These are phyloP conservation scores for Callorhinus ursinus DNA, from an alignment of 2,113 vertebrate species.

Conservation along the genomic window DNA sequence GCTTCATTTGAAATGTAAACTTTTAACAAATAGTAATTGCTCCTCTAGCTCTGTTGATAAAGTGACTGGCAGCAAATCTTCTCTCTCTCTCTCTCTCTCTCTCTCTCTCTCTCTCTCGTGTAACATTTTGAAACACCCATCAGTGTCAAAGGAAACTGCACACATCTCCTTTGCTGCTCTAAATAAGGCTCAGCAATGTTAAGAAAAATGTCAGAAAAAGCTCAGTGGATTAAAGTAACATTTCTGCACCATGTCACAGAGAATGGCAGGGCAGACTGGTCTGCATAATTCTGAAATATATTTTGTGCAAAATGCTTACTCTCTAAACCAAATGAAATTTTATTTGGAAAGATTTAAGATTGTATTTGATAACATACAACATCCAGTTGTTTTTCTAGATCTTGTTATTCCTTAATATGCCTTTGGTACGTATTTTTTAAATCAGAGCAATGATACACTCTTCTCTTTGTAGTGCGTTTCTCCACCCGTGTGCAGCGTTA, in stretches of 20 bases:
- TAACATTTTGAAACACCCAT: slow-evolving; percentile 84
- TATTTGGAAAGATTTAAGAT: slow-evolving; percentile 83
- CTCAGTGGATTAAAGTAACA: slow-evolving; percentile 85
- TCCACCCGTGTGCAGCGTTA: slow-evolving; percentile 62
- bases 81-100: neutral
- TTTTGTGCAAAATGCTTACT: slow-evolving; percentile 72
- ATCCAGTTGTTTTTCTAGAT: slow-evolving; percentile 81
- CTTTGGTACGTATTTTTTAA: slow-evolving; percentile 76
- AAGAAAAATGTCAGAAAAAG: slow-evolving; percentile 83
- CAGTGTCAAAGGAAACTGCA: slow-evolving; percentile 85
- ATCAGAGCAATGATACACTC: slow-evolving; percentile 77
- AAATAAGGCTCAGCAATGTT: slow-evolving; percentile 84
- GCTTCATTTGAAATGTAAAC: slow-evolving; percentile 84
- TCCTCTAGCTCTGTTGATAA: slow-evolving; percentile 54
- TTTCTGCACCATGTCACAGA: slow-evolving; percentile 84
- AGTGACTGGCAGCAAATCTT: slow-evolving; percentile 82
- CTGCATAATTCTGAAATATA: slow-evolving; percentile 80
- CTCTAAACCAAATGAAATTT: slow-evolving; percentile 75
- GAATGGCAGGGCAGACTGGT: slow-evolving; percentile 77
- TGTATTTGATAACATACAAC: slow-evolving; percentile 77
- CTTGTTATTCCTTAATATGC: slow-evolving; percentile 82
- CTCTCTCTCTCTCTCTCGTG: neutral
- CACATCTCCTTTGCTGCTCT: slow-evolving; percentile 82
- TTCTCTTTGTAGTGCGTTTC: slow-evolving; percentile 60
- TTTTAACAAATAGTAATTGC: slow-evolving; percentile 80